Evolutionary conservation across 2,113 vertebrate species (phyloP).

Genomic region (Amblyornis subalaris): DNA sequence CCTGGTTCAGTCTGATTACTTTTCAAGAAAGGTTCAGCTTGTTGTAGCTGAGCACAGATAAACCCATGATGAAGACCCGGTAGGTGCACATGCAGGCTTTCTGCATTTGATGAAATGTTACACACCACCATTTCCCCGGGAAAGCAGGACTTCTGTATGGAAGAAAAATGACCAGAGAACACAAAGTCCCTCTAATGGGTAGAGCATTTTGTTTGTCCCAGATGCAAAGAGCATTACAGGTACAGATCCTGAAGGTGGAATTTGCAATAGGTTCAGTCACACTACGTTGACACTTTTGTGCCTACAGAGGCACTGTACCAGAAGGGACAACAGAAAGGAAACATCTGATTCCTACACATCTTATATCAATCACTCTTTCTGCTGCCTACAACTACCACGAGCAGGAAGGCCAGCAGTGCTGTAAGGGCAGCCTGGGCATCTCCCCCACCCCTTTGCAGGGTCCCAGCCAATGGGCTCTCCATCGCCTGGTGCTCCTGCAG

Average conservation of each 20-base stretch:
- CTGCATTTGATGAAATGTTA: fast-evolving
- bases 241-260: neutral
- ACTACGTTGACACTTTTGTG: neutral
- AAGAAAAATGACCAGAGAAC: neutral
- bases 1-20: neutral
- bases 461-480: neutral
- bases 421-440: neutral
- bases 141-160: neutral
- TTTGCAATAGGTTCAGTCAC: neutral
- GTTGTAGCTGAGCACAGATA: neutral
- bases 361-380: neutral
- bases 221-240: neutral
- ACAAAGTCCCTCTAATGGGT: neutral
- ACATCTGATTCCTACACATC: fast-evolving
- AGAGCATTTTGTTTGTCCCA: neutral
- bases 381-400: neutral
- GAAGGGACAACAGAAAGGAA: neutral
- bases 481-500: neutral
- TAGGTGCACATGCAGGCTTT: neutral
- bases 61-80: fast-evolving
- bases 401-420: neutral
- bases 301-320: neutral
- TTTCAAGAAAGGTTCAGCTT: neutral
- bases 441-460: neutral
- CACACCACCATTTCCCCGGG: neutral